Evolutionary conservation across 2,888 invertebrate species (phyloP).

Genomic region (Napeogenes sylphis): DNA sequence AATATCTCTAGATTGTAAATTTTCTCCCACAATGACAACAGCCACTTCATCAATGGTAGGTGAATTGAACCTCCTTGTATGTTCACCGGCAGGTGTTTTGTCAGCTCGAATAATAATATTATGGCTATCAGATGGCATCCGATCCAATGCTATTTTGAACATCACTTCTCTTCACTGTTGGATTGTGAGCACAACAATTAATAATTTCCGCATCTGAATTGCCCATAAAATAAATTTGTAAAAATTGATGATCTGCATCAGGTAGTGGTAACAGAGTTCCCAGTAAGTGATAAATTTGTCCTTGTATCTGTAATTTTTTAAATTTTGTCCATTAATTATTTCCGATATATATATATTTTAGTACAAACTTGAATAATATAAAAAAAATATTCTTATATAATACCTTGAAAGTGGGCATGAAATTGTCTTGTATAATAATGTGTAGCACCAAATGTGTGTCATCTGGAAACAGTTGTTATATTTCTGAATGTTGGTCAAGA

Average conservation of each 20-base stretch:
- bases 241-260: constrained; percentile 7
- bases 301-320: constrained; percentile 12
- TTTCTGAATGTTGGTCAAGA: constrained; percentile 38
- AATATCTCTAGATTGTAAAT: constrained; percentile 30
- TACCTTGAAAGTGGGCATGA: constrained; percentile 40
- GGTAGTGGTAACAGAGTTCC: constrained; percentile 5
- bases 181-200: no score
- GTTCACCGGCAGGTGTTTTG: constrained; percentile 33
- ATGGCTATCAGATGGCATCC: constrained; percentile 34
- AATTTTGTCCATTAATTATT: constrained; percentile 15
- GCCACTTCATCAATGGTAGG: constrained; percentile 28
- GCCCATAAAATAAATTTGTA: constrained; percentile 6
- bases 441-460: constrained; percentile 42
- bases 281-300: background rate
- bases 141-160: constrained; percentile 35
- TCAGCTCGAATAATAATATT: constrained; percentile 34
- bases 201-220: background rate
- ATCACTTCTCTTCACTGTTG: constrained; percentile 36
- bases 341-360: constrained; percentile 12
- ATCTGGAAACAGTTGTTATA: constrained; percentile 43
- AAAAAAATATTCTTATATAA: background rate
- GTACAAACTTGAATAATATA: constrained; percentile 21
- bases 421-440: constrained; percentile 30
- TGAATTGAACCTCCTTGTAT: constrained; percentile 8
- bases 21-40: constrained; percentile 23